phyloP scores from a whole-genome alignment of 2,888 invertebrate genomes.

The Mesoligia furuncula region DNA sequence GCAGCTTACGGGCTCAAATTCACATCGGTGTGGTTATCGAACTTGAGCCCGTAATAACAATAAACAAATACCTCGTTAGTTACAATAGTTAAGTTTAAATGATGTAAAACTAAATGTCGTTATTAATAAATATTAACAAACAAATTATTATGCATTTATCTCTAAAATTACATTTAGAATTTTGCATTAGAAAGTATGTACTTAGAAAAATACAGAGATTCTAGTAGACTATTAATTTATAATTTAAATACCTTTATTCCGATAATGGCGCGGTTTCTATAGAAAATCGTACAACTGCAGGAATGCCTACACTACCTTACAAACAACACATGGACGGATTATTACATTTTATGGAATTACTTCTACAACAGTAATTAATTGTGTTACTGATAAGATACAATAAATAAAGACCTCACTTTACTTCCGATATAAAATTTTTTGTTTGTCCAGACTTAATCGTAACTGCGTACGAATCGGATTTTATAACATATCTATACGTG shows the following conservation, averaged over 20 bases:
- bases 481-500: background rate
- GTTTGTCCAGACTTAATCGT: slow-evolving; percentile 54
- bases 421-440: slow-evolving; percentile 40
- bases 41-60: slow-evolving; percentile 82
- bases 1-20: slow-evolving; percentile 76
- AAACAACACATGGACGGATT: slow-evolving; percentile 58
- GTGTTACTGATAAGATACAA: slow-evolving; percentile 39
- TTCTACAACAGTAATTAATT: slow-evolving; percentile 43
- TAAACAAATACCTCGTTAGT: slow-evolving; percentile 84
- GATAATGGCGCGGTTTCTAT: slow-evolving; percentile 57
- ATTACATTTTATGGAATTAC: slow-evolving; percentile 38
- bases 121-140: slow-evolving; percentile 89
- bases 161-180: slow-evolving; percentile 67
- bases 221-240: slow-evolving; percentile 57
- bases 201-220: slow-evolving; percentile 67
- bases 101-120: slow-evolving; percentile 78
- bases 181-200: slow-evolving; percentile 66
- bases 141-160: slow-evolving; percentile 81
- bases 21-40: slow-evolving; percentile 62
- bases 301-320: slow-evolving; percentile 50
- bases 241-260: slow-evolving; percentile 62
- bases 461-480: slow-evolving; percentile 18
- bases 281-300: slow-evolving; percentile 48
- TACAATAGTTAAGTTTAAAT: slow-evolving; percentile 80
- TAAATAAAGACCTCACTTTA: slow-evolving; percentile 51